These are phyloP conservation scores for Zele albiditarsus DNA, from an alignment of 2,888 invertebrate species.

Conservation along the genomic window DNA sequence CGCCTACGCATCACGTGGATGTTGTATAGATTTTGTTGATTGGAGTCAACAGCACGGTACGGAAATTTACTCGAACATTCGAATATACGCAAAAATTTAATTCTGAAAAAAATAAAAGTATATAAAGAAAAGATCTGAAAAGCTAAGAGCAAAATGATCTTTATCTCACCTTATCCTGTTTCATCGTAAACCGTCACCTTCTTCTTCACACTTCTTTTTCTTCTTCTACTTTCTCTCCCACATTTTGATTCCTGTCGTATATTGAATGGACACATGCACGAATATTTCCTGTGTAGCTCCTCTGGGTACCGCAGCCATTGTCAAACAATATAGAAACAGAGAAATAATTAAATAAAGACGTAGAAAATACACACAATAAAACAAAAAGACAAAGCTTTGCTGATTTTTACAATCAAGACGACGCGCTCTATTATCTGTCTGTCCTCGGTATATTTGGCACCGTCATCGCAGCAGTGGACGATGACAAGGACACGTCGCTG, in stretches of 20 bases:
- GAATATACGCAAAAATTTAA: constrained; percentile 6
- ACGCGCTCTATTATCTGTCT: constrained; percentile 6
- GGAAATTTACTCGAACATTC: constrained; percentile 43
- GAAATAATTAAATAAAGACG: neutral
- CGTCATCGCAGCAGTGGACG: constrained; percentile 42
- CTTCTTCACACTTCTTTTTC: neutral
- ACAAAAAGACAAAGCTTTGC: constrained; percentile 1
- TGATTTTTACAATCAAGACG: constrained; percentile 16
- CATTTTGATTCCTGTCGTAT: neutral
- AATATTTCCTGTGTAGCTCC: neutral
- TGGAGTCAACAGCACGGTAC: constrained; percentile 71
- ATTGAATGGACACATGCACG: constrained; percentile 4
- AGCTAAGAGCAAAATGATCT: constrained; percentile 10
- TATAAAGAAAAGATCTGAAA: constrained; percentile 1
- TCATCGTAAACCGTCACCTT: neutral
- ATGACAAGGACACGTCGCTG: constrained; percentile 62
- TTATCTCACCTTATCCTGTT: neutral
- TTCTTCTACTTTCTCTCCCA: neutral
- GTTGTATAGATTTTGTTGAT: constrained; percentile 69
- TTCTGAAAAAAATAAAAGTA: neutral
- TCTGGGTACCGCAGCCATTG: constrained; percentile 1
- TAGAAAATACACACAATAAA: neutral
- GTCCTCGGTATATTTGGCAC: constrained; percentile 11
- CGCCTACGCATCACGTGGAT: constrained; percentile 67
- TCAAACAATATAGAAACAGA: neutral